These are phyloP conservation scores for Leptonema lineaticorne DNA, from an alignment of 1,140 invertebrate species.

Conservation along the genomic window DNA sequence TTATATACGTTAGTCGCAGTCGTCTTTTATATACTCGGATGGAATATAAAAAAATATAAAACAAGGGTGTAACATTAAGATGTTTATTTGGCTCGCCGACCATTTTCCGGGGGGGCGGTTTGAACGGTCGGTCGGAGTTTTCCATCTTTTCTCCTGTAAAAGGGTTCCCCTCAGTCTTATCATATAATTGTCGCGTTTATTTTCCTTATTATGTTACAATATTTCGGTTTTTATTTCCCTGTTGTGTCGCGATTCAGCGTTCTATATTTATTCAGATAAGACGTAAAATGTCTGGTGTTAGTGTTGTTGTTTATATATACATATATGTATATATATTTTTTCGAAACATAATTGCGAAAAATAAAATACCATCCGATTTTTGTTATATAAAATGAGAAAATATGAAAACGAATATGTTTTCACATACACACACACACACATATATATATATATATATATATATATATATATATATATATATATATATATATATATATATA, in stretches of 20 bases:
- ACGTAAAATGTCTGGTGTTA: constrained; percentile 16
- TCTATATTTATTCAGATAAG: constrained; percentile 17
- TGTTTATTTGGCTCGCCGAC: constrained; percentile 16
- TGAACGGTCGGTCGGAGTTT: not conserved
- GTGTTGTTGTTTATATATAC: too few species aligned
- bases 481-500: too few species aligned
- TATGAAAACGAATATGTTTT: too few species aligned
- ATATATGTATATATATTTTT: too few species aligned
- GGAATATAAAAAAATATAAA: not conserved
- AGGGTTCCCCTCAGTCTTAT: constrained; percentile 16
- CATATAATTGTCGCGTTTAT: constrained; percentile 28
- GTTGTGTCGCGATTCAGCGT: constrained; percentile 20
- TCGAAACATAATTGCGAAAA: constrained; percentile 20
- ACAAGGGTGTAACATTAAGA: not conserved
- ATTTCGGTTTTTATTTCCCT: constrained; percentile 25
- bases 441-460: too few species aligned
- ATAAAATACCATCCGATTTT: too few species aligned
- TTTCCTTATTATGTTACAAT: constrained; percentile 21
- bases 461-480: too few species aligned
- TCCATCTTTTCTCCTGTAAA: constrained; percentile 25
- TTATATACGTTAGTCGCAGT: not conserved
- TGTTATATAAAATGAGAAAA: too few species aligned
- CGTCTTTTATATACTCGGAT: not conserved
- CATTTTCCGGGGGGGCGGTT: too few species aligned
- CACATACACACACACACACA: too few species aligned